A percentile compares a stretch with the other conserved stretches of the same genome.
Conservation (phyloP, 1,140 invertebrate genomes). For the Cataglyphis hispanica region DNA sequence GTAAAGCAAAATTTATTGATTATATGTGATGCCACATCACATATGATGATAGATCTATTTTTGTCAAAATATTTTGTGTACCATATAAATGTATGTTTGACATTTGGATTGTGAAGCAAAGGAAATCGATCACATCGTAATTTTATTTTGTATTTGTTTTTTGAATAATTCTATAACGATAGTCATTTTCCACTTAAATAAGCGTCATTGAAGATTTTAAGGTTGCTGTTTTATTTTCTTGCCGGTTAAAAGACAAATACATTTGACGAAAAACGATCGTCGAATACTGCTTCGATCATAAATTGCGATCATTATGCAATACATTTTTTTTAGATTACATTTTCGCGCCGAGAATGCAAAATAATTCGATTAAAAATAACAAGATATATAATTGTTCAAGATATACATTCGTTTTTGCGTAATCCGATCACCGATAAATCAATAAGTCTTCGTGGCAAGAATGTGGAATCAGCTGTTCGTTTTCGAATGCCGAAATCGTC, state of each 20-base stretch:
- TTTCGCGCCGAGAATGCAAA: not conserved
- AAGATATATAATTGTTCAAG: not conserved
- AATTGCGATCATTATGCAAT: not conserved
- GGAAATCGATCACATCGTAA: not conserved
- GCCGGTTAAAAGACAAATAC: not conserved
- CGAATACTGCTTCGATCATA: not conserved
- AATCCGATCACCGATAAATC: not conserved
- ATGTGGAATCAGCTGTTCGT: not conserved
- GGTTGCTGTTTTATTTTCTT: not conserved
- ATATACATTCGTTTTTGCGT: not conserved
- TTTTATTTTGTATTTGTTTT: not conserved
- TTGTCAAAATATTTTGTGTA: not conserved
- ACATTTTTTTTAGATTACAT: not conserved
- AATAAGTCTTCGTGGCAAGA: not conserved
- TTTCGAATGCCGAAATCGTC: conserved; percentile 40
- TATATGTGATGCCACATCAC: no score
- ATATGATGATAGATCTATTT: not conserved
- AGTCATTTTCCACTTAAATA: not conserved
- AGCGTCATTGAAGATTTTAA: not conserved
- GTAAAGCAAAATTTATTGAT: not conserved
- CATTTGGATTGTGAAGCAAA: not conserved
- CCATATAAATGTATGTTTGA: not conserved
- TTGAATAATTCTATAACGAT: not conserved
- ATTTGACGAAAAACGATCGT: not conserved
- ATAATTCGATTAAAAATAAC: not conserved